Base-by-base conservation (phyloP, 2,797 vertebrate species). In the Chanos chanos region DNA sequence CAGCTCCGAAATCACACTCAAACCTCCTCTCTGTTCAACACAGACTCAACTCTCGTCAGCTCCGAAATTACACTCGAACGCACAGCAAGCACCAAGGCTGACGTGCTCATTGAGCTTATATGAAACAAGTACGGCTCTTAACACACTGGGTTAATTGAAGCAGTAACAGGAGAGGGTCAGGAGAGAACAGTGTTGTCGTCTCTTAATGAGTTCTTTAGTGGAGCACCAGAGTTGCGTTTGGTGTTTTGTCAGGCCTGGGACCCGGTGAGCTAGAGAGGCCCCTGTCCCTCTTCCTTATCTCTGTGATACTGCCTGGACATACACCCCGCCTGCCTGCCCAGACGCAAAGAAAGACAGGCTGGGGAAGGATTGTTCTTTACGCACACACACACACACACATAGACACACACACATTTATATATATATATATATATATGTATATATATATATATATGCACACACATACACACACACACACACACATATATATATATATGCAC, bases 281-380 rank as follows among this genome's bases (percentile, higher is more conserved):
- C 31, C 61, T 57, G 44, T 56, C 47, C 36, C 55, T 53, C 40
- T 55, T 71, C 56, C 71, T 86, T 84, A 85, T 88, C 84, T 81
- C 59, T 61, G 37, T 50, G 64, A 77, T 78, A 82, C 80, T 72
- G 67, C 74, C 10, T 36, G 64, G 77, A 78, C 43, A 31, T 5
- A n/a, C 54, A 78, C 56, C 44, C 65, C 79, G 74, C 76, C 24
- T 6, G 21, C 44, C 53, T 78, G 69, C 83, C 64, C 83, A 79
- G 66, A 68, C 81, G 64, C 28, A 50, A 67, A 73, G 77, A 85
- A 81, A 80, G 78, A 75, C 75, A 61, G 79, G 60, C 76, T 84
- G 81, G 82, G 82, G 86, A 85, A 79, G 62, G 79, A 70, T 85
- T 89, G 66, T 80, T 89, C 74, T 13, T 54, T 78, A 41, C 51